phyloP scores from a whole-genome alignment of 2,113 vertebrate genomes.

The Toxotes jaculatrix region DNA sequence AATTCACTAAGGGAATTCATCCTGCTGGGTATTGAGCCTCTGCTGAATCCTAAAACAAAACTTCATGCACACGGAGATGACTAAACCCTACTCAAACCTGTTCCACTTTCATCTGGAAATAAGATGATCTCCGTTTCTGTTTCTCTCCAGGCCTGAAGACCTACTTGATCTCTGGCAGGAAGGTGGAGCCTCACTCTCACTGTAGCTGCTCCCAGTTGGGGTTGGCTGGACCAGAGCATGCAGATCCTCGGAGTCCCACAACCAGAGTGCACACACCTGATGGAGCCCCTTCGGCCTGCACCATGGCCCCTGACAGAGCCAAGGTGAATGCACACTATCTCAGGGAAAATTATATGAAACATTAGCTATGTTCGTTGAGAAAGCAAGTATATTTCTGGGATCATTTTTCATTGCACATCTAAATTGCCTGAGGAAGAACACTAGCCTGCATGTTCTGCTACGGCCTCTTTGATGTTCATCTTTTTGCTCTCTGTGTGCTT shows the following conservation, averaged over 20 bases:
- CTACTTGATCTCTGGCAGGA: slow-evolving; percentile 93
- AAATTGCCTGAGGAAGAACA: slow-evolving; percentile 48
- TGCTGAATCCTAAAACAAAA: slow-evolving; percentile 44
- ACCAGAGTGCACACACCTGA: slow-evolving; percentile 74
- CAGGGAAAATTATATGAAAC: background rate
- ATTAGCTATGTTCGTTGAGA: slow-evolving; percentile 1
- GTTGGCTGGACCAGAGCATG: slow-evolving; percentile 80
- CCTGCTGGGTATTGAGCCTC: slow-evolving; percentile 18
- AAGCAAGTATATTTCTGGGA: slow-evolving; percentile 17
- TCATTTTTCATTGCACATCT: slow-evolving; percentile 25
- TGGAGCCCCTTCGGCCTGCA: slow-evolving; percentile 73
- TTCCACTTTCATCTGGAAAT: background rate
- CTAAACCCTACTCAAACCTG: background rate
- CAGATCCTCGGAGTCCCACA: slow-evolving; percentile 66
- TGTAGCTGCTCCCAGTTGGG: slow-evolving; percentile 89
- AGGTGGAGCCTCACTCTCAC: slow-evolving; percentile 84
- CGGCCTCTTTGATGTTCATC: slow-evolving; percentile 32
- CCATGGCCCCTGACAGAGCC: slow-evolving; percentile 54
- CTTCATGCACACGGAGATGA: slow-evolving; percentile 25
- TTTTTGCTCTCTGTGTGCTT: slow-evolving; percentile 9
- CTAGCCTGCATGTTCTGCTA: slow-evolving; percentile 34
- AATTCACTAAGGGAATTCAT: slow-evolving; percentile 34
- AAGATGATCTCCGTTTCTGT: slow-evolving; percentile 2
- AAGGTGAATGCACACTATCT: slow-evolving; percentile 63
- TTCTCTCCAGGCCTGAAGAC: slow-evolving; percentile 91